Percentiles rank a stretch among this genome's conserved stretches.
Evolutionary conservation across 2,113 vertebrate genomes (phyloP).

Genomic region (Hippocampus comes): DNA sequence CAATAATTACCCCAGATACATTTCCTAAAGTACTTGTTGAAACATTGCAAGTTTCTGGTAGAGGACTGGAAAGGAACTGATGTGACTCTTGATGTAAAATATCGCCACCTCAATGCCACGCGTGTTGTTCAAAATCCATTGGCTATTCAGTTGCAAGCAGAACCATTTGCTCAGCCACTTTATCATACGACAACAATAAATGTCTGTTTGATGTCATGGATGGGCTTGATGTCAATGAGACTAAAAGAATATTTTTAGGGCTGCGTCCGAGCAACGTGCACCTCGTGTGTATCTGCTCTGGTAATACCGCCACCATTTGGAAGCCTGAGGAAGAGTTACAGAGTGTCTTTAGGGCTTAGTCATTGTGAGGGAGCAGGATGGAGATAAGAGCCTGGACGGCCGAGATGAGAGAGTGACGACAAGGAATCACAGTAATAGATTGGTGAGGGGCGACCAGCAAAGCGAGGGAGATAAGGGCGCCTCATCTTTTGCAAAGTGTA

Average conservation of each 20-base stretch:
- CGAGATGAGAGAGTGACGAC: conserved; percentile 41
- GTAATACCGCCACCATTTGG: conserved; percentile 29
- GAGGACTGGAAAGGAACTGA: background rate
- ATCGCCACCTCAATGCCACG: background rate
- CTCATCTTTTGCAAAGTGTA: conserved; percentile 58
- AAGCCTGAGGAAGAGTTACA: conserved; percentile 57
- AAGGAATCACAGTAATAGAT: conserved; percentile 28
- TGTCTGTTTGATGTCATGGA: background rate
- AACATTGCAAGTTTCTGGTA: background rate
- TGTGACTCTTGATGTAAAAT: background rate
- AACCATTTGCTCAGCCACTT: conserved; percentile 51
- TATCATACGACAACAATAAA: background rate
- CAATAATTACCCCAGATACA: background rate
- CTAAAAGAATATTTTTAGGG: background rate
- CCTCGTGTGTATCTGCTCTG: conserved; percentile 30
- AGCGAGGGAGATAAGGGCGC: conserved; percentile 24
- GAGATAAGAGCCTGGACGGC: conserved; percentile 38
- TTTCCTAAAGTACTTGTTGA: background rate
- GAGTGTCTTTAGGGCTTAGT: conserved; percentile 53
- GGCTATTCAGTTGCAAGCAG: background rate
- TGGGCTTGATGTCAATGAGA: background rate
- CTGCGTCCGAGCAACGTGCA: conserved; percentile 42
- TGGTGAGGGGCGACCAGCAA: conserved; percentile 25
- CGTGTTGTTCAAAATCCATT: background rate
- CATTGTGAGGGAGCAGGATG: conserved; percentile 50